phyloP scores from a whole-genome alignment of 2,797 vertebrate species.

The Ctenopoma multispine region DNA sequence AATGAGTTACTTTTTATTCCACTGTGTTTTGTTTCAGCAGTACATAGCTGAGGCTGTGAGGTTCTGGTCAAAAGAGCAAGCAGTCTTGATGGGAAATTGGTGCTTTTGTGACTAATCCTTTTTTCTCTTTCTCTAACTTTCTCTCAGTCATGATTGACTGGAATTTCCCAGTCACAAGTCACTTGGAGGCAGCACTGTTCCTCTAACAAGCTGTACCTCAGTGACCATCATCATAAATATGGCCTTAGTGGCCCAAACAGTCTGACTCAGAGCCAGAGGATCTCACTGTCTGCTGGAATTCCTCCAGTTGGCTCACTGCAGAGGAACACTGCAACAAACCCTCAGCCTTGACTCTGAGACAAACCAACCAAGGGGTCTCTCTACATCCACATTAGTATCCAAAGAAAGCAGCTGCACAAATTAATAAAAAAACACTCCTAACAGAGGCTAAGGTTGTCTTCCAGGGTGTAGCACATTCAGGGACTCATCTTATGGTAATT shows the following conservation, averaged over 20 bases:
- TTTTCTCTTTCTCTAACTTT: not conserved
- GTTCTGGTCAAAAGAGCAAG: conserved; percentile 20
- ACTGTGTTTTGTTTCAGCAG: not conserved
- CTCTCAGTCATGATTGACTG: conserved; percentile 16
- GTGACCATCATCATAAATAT: conserved; percentile 48
- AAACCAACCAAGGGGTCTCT: conserved; percentile 28
- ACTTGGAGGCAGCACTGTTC: conserved; percentile 72
- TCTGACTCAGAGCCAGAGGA: conserved; percentile 56
- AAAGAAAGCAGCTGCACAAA: conserved; percentile 61
- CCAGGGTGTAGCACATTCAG: conserved; percentile 14
- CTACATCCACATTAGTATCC: conserved; percentile 35
- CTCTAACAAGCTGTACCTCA: conserved; percentile 40
- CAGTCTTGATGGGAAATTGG: conserved; percentile 11
- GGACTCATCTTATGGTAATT: conserved; percentile 14
- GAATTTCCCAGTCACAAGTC: conserved; percentile 52
- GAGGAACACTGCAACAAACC: conserved; percentile 46
- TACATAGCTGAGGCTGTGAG: not conserved
- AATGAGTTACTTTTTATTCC: not conserved
- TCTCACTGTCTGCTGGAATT: conserved; percentile 53
- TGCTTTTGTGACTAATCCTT: conserved; percentile 22
- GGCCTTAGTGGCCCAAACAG: conserved; percentile 40
- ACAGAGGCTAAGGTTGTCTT: conserved; percentile 25
- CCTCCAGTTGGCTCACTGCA: conserved; percentile 65
- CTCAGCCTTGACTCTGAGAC: conserved; percentile 39
- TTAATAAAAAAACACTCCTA: conserved; percentile 51